Conservation (phyloP, 2,888 invertebrate genomes). For the Chloroclystis v-ata region DNA sequence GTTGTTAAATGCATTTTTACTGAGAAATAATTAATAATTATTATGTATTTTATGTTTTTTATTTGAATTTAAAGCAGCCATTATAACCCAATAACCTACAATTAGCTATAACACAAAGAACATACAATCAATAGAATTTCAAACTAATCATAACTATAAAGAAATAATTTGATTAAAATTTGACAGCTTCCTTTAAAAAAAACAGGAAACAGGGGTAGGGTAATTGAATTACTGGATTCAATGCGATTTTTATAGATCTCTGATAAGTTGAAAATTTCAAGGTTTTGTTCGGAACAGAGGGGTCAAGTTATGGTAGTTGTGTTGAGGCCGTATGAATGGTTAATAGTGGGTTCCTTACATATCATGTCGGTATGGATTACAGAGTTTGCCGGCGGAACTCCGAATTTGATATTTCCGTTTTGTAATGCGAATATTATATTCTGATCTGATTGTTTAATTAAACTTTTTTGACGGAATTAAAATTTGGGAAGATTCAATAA, state of each 20-base stretch:
- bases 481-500: too few species aligned
- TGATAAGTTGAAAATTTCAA: slow-evolving; percentile 9
- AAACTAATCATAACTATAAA: slow-evolving; percentile 58
- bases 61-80: background rate
- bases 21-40: too few species aligned
- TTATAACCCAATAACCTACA: slow-evolving; percentile 14
- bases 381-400: slow-evolving; percentile 45
- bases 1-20: too few species aligned
- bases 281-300: slow-evolving; percentile 7
- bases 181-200: slow-evolving; percentile 63
- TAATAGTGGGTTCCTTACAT: slow-evolving; percentile 53
- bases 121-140: slow-evolving; percentile 22
- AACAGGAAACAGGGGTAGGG: slow-evolving; percentile 54
- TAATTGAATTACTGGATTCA: slow-evolving; percentile 50
- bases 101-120: slow-evolving; percentile 15
- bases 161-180: slow-evolving; percentile 70
- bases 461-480: too few species aligned
- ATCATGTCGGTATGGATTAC: slow-evolving; percentile 62
- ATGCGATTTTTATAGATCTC: slow-evolving; percentile 38
- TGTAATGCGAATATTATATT: slow-evolving; percentile 1
- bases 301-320: slow-evolving; percentile 33
- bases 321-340: slow-evolving; percentile 36
- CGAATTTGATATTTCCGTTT: slow-evolving; percentile 58
- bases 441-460: too few species aligned
- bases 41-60: too few species aligned